Percentiles rank a stretch among this genome's conserved stretches.
phyloP scores from a whole-genome alignment of 2,797 vertebrate species.

The Argya squamiceps region DNA sequence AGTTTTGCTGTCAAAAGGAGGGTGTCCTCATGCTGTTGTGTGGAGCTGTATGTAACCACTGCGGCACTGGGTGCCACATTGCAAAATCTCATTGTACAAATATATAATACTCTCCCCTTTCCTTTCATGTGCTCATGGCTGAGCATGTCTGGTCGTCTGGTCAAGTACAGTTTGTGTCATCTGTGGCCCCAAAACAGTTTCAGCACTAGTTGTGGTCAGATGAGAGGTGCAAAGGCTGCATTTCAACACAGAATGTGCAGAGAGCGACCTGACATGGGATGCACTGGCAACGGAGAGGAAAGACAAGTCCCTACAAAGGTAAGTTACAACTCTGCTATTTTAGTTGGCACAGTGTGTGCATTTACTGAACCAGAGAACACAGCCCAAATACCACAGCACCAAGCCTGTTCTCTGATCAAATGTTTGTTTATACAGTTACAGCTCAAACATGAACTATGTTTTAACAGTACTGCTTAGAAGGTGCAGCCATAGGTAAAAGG shows the following conservation, averaged over 20 bases:
- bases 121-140: not conserved
- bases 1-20: not conserved
- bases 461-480: not conserved
- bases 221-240: not conserved
- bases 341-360: not conserved
- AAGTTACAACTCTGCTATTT: not conserved
- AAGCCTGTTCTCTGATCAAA: not conserved
- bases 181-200: not conserved
- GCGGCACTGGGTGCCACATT: not conserved
- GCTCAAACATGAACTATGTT: not conserved
- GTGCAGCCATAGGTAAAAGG: not conserved
- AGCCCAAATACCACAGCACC: not conserved
- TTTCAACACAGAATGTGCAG: not conserved
- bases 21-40: accelerated
- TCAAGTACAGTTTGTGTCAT: not conserved
- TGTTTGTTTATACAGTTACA: not conserved
- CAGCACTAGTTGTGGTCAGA: not conserved
- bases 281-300: not conserved
- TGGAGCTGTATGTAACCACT: not conserved
- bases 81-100: not conserved
- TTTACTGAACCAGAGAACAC: not conserved
- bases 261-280: not conserved
- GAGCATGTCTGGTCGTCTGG: not conserved
- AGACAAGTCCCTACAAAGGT: not conserved
- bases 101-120: not conserved